A percentile compares a stretch with the other conserved stretches of the same genome.
phyloP scores from a whole-genome alignment of 2,113 vertebrate genomes.

The Euleptes europaea region DNA sequence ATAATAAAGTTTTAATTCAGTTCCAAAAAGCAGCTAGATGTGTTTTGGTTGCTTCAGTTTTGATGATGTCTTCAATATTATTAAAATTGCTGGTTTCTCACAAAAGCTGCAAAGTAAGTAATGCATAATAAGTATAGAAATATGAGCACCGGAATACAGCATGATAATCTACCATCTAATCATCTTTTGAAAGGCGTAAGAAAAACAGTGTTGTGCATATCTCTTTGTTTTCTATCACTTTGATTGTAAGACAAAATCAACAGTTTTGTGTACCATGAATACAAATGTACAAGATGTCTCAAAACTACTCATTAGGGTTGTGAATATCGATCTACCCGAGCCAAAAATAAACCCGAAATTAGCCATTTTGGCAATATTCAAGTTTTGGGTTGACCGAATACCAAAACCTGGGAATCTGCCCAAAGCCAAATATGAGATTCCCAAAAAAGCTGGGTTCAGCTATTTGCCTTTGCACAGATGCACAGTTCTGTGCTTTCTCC shows the following conservation, averaged over 20 bases:
- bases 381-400: too few relatives aligned
- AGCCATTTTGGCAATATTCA: too few relatives aligned
- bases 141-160: slow-evolving; percentile 21
- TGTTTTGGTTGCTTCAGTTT: slow-evolving; percentile 50
- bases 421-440: too few relatives aligned
- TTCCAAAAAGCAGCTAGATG: slow-evolving; percentile 37
- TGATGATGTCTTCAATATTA: slow-evolving; percentile 28
- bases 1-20: slow-evolving; percentile 26
- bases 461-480: too few relatives aligned
- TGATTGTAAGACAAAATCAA: background rate
- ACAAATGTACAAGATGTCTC: background rate
- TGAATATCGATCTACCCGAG: too few relatives aligned
- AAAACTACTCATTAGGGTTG: too few relatives aligned
- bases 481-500: too few relatives aligned
- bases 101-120: slow-evolving; percentile 20
- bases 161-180: slow-evolving; percentile 2
- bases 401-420: too few relatives aligned
- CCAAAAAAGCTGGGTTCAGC: too few relatives aligned
- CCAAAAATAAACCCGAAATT: too few relatives aligned
- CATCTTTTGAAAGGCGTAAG: background rate
- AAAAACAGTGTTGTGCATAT: background rate
- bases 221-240: background rate
- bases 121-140: slow-evolving; percentile 50
- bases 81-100: slow-evolving; percentile 37
- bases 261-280: background rate